Evolutionary conservation across 2,113 vertebrate genomes (phyloP), one percentile per base, ranked within the genome.

Genomic region (Chaenocephalus aceratus): DNA sequence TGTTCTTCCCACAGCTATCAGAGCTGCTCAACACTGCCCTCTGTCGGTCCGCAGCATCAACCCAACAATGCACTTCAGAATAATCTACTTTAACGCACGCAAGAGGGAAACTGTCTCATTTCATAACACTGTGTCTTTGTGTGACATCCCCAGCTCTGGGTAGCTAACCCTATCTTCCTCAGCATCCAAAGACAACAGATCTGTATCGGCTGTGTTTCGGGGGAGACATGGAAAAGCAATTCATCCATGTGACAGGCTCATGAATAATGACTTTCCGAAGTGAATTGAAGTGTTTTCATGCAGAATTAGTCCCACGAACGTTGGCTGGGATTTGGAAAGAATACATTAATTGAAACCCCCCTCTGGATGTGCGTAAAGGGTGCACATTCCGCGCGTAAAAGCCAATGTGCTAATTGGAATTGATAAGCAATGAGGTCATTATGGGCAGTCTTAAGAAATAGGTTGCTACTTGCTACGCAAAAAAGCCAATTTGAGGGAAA

Each of bases 21-120:
- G 73, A 3, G 82, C 86, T 75, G 91, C 94, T 90, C 85, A 94
- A 94, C 90, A 94, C 88, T 94, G 93, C 93, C 94, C 94, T 89
- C 95, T 95, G 81, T 89, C 57, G 94, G n/a, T 16, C 59, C 10
- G 18, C 23, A 0, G 44, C 18, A 5, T 26, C 65, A 81, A 74
- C 61, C 23, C 61, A 30, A 84, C 85, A 71, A 87, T 45, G 77
- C 73, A n/a, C 18, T 41, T 36, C 73, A 53, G 9, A 75, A 59
- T 41, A 62, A 75, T 77, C 54, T 77, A 67, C 41, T 63, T 59
- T 12, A 69, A 80, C 2, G 13, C 63, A 64, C 2, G 12, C 56
- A 23, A 11, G 52, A 34, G 0, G 21, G 48, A 66, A 59, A 13
- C 10, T 41, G 23, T n/a, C 12, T 30, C 0, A 7, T 57, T 67